Percentiles rank a stretch among this genome's conserved stretches.
Evolutionary conservation across 2,797 vertebrate species (phyloP).

Genomic region (Atherinosoma microstoma): DNA sequence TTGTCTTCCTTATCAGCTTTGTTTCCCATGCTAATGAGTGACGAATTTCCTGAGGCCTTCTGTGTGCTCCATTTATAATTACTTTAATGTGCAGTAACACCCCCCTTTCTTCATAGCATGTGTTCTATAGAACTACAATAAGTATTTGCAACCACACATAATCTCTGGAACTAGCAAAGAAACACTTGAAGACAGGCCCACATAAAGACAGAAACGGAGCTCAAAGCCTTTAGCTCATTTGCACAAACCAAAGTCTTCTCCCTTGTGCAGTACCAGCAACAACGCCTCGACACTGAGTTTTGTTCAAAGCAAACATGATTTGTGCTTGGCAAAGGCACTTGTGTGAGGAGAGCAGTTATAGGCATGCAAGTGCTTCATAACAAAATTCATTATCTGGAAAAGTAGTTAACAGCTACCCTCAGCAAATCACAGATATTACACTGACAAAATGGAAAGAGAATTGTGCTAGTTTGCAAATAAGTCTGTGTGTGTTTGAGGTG

Average conservation of each 20-base stretch:
- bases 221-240: constrained; percentile 51
- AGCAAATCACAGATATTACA: constrained; percentile 63
- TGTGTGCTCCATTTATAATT: neutral
- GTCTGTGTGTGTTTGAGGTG: constrained; percentile 3
- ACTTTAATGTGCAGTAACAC: neutral
- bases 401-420: constrained; percentile 55
- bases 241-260: constrained; percentile 45
- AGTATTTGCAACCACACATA: constrained; percentile 4
- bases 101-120: neutral
- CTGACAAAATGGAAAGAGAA: constrained; percentile 54
- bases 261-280: constrained; percentile 41
- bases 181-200: constrained; percentile 26
- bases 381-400: constrained; percentile 65
- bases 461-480: constrained; percentile 16
- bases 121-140: constrained; percentile 3
- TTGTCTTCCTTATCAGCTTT: constrained; percentile 8
- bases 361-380: constrained; percentile 31
- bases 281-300: constrained; percentile 36
- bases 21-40: constrained; percentile 3
- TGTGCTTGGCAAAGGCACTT: constrained; percentile 55
- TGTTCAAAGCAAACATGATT: constrained; percentile 69
- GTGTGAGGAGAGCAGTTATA: constrained; percentile 35
- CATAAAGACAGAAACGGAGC: constrained; percentile 40
- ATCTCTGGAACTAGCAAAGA: constrained; percentile 20
- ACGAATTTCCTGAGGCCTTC: constrained; percentile 18